Evolutionary conservation across 2,888 invertebrate species (phyloP), one percentile per base, ranked within the genome.

Genomic region (Xanthia icteritia): DNA sequence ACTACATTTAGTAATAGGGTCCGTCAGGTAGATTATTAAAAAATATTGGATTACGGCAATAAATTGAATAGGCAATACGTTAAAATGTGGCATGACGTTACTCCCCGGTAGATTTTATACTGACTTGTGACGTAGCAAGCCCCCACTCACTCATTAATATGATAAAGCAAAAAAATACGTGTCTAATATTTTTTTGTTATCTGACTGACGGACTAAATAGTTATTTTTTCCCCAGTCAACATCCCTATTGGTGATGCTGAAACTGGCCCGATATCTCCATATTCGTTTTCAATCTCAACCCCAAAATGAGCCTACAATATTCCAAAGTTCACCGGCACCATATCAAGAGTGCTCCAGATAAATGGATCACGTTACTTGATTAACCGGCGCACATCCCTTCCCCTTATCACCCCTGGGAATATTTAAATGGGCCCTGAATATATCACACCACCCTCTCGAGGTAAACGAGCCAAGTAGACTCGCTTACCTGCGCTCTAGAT

Each of bases 281-380:
- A 69, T 73, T 73, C 71, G 17, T 84, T 83, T 87, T 90, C 91
- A 94, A 94, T 94, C 93, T 90, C 89, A 86, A 88, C 92, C 91
- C 90, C 88, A 92, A 90, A 95, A 95, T 94, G 92, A 93, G 92
- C 91, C 90, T 92, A 92, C 94, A 94, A 96, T 96, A 95, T 95
- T 95, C 94, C 92, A 93, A 95, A 94, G 94, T 94, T 94, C 94
- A 94, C 92, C 92, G 92, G 93, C 93, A 93, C 93, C 93, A 93
- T 96, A 96, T 95, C 96, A 95, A 95, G 95, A 95, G 95, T 94
- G 92, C 95, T 95, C 94, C 93, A 95, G 95, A 96, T 96, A 96
- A 96, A 96, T 95, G 96, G 96, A 96, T 96, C 96, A 95, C 95
- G 96, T 96, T 96, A 96, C 96, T 96, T 96, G 96, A 96, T 96